phyloP scores from a whole-genome alignment of 2,113 vertebrate species.

The Cricetomys ansorgei region DNA sequence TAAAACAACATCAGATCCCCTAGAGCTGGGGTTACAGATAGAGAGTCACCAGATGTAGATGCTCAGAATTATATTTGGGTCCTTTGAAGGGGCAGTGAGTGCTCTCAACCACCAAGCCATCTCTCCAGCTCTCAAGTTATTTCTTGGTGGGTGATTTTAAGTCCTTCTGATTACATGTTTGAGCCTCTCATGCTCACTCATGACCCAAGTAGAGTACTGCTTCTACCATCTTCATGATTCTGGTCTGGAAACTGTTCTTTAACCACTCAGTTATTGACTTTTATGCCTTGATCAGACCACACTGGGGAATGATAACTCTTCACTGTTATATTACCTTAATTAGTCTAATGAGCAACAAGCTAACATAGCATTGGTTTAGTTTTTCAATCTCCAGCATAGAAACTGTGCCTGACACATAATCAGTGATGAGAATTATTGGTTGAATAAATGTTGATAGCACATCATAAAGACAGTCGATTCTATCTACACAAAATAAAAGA shows the following conservation, averaged over 20 bases:
- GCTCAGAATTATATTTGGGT: background rate
- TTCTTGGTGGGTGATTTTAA: background rate
- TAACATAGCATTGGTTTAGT: background rate
- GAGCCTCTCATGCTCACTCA: background rate
- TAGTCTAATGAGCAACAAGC: background rate
- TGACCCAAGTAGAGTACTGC: background rate
- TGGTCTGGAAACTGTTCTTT: background rate
- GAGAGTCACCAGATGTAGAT: background rate
- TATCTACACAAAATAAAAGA: constrained; percentile 56
- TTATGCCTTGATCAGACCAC: background rate
- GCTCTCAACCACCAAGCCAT: background rate
- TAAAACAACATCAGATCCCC: background rate
- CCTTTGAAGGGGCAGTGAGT: background rate
- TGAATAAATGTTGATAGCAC: background rate
- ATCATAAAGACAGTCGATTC: constrained; percentile 17
- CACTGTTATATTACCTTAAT: background rate
- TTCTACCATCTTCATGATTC: background rate
- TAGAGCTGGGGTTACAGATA: no score
- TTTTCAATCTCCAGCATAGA: constrained; percentile 12
- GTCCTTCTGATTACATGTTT: background rate
- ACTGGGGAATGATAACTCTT: background rate
- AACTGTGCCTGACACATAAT: background rate
- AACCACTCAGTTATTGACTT: background rate
- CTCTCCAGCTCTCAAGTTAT: background rate
- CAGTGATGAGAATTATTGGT: background rate